Conservation (phyloP, 2,797 vertebrate species). For the Oryzias sinensis region DNA sequence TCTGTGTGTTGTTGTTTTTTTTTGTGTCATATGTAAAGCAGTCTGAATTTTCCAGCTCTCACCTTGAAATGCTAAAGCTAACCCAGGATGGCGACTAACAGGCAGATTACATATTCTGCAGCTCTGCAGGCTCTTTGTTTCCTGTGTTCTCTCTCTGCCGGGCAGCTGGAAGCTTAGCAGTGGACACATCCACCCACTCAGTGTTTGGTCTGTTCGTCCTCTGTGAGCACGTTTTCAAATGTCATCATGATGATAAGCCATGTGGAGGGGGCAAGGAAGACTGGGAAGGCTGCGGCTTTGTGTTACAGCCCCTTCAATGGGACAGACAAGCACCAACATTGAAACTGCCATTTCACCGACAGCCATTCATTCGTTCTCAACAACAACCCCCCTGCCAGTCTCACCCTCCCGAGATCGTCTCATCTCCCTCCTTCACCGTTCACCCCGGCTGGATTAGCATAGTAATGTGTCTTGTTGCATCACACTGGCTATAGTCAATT, state of each 20-base stretch:
- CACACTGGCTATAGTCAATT: slow-evolving; percentile 81
- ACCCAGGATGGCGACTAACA: slow-evolving; percentile 57
- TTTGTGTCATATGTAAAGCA: slow-evolving; percentile 21
- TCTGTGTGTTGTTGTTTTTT: slow-evolving; percentile 31
- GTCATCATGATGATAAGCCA: slow-evolving; percentile 73
- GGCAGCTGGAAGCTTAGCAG: slow-evolving; percentile 62
- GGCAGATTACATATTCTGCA: slow-evolving; percentile 68
- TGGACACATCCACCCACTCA: slow-evolving; percentile 68
- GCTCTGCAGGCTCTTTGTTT: slow-evolving; percentile 61
- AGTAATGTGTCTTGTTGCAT: slow-evolving; percentile 78
- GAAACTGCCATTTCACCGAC: slow-evolving; percentile 51
- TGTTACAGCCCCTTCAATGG: slow-evolving; percentile 58
- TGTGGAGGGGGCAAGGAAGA: slow-evolving; percentile 58
- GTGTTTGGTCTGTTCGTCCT: slow-evolving; percentile 70
- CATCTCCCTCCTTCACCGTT: slow-evolving; percentile 33
- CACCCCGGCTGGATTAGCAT: slow-evolving; percentile 76
- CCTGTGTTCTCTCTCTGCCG: slow-evolving; percentile 52
- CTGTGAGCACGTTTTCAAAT: slow-evolving; percentile 73
- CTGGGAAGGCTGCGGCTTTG: slow-evolving; percentile 57
- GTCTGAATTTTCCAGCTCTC: slow-evolving; percentile 55
- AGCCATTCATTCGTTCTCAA: slow-evolving; percentile 58
- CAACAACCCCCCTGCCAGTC: slow-evolving; percentile 26
- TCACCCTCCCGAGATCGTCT: slow-evolving; percentile 56
- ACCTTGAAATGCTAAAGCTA: slow-evolving; percentile 72
- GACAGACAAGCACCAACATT: slow-evolving; percentile 60